Evolutionary conservation across 2,113 vertebrate species (phyloP).

Genomic region (Anas platyrhynchos): DNA sequence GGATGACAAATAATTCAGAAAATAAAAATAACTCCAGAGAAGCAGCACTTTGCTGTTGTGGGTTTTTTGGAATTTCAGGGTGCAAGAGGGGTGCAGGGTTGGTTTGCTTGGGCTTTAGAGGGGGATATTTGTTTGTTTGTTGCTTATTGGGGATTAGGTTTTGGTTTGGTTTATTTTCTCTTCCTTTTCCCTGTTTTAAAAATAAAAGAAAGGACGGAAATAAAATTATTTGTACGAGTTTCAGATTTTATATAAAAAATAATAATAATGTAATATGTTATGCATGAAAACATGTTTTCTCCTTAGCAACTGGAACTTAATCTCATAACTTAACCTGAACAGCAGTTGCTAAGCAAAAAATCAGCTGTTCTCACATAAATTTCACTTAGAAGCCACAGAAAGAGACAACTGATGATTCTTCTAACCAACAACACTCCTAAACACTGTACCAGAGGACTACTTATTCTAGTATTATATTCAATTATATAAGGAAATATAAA

Average conservation of each 20-base stretch:
- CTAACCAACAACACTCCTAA: slow-evolving; percentile 1
- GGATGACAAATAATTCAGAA: background rate
- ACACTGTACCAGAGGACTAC: background rate
- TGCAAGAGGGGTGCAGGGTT: background rate
- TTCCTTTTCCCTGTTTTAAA: too few species aligned
- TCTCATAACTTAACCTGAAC: background rate
- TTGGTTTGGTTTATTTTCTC: background rate
- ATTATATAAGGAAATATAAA: background rate
- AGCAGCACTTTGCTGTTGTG: background rate
- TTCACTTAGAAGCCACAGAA: slow-evolving; percentile 2
- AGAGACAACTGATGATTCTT: background rate
- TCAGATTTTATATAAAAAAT: background rate
- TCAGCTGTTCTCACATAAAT: slow-evolving; percentile 13
- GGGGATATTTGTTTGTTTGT: background rate
- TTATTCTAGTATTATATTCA: background rate
- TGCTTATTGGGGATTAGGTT: background rate
- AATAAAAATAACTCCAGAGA: background rate
- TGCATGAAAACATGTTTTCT: background rate
- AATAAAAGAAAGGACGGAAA: background rate
- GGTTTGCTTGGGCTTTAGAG: background rate
- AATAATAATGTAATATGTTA: background rate
- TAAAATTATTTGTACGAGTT: background rate
- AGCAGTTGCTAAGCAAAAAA: background rate
- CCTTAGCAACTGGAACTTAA: background rate
- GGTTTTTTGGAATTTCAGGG: background rate